Evolutionary conservation across 2,888 invertebrate genomes (phyloP), one percentile per base, ranked within the genome.

Genomic region (Andrena marginata): DNA sequence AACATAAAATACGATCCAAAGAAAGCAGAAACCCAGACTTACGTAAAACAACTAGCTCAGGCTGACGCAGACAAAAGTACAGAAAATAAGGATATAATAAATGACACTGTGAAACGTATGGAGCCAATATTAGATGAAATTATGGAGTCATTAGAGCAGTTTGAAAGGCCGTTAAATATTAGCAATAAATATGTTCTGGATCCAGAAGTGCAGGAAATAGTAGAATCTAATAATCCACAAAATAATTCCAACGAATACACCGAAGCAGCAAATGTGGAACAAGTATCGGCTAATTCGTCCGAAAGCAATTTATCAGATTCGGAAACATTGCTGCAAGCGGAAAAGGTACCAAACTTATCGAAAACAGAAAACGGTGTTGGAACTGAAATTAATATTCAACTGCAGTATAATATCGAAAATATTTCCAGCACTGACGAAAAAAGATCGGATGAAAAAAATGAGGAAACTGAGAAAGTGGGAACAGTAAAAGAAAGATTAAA

Each of bases 1-100:
- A 95, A 96, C 89, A 95, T 95, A 64, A 94, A 95, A 80, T 95
- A 95, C 87, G 95, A 95, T 79, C 91, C 94, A 0, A 49, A 74
- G 4, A 86, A 78, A 82, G 77, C 76, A 48, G 67, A 69, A 42
- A 13, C 33, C 20, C 51, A 63, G 13, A 51, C 29, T n/a, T 4
- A 20, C 51, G 4, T 31, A n/a, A 77, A 84, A n/a, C 60, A 62
- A 1, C 6, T 8, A 48, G 20, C 35, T 7, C 33, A 63, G 23
- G 31, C 13, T 75, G 10, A 48, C 54, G 8, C 8, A 6, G 16
- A 64, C 8, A 48, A 65, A 65, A 23, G 7, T n/a, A 7, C 26
- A 49, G 64, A 54, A 68, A 60, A 7, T 29, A 51, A 35, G 56
- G 65, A 71, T 23, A 7, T 16, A 2, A 80, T 77, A 68, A 71